phyloP scores from a whole-genome alignment of 2,113 vertebrate genomes.

The Hippocampus barbouri region DNA sequence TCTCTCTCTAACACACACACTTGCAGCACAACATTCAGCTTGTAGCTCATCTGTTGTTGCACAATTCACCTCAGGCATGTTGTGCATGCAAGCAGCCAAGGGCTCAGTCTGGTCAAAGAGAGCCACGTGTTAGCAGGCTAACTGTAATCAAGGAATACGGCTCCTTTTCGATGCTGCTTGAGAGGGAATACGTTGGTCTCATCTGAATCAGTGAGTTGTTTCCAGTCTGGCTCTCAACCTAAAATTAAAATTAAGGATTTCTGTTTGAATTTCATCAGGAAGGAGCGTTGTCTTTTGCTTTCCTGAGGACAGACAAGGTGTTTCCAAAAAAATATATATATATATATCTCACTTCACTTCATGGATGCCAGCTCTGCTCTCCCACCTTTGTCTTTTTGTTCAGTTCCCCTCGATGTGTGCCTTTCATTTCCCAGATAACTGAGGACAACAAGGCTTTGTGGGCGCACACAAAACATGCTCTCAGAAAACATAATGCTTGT shows the following conservation, averaged over 20 bases:
- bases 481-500: conserved; percentile 80
- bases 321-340: conserved; percentile 36
- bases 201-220: not conserved
- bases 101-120: not conserved
- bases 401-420: conserved; percentile 78
- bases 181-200: not conserved
- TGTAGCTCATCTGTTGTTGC: conserved; percentile 1
- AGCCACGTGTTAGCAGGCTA: not conserved
- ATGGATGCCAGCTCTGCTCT: conserved; percentile 76
- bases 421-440: conserved; percentile 79
- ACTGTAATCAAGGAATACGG: not conserved
- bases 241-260: not conserved
- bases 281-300: not conserved
- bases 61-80: conserved; percentile 2
- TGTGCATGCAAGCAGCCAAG: not conserved
- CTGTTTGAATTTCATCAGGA: not conserved
- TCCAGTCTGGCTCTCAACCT: not conserved
- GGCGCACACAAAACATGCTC: conserved; percentile 79
- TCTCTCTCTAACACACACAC: not conserved
- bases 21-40: not conserved
- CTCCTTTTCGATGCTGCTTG: not conserved
- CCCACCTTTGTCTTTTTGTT: conserved; percentile 76
- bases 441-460: conserved; percentile 86
- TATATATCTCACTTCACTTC: conserved; percentile 36
- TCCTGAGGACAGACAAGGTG: conserved; percentile 14